Percentiles rank a stretch among this genome's conserved stretches.
These are phyloP conservation scores for Pyrgilauda ruficollis DNA, from an alignment of 2,113 vertebrate genomes.

Conservation along the genomic window DNA sequence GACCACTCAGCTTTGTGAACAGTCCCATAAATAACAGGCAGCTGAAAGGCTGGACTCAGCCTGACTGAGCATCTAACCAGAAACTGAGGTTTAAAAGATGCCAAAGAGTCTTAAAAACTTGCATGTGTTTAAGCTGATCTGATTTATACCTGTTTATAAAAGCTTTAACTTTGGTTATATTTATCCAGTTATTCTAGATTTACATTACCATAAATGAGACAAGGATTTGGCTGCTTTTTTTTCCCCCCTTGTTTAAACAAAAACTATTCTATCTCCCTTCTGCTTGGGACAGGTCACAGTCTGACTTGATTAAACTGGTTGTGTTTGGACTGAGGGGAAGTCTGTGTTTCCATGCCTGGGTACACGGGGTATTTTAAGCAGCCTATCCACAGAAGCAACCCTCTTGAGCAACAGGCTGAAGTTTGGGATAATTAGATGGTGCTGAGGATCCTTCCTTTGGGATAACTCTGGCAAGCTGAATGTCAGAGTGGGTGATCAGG, in stretches of 20 bases:
- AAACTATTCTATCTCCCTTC: neutral
- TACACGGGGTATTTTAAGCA: neutral
- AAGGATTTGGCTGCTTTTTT: neutral
- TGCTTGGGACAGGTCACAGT: neutral
- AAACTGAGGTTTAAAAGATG: neutral
- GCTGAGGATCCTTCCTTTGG: neutral
- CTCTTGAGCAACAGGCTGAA: neutral
- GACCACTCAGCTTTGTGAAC: neutral
- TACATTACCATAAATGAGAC: slow-evolving; percentile 16
- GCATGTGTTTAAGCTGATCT: neutral
- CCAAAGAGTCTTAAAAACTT: neutral
- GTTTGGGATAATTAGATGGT: neutral
- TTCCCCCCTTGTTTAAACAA: neutral
- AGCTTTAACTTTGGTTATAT: neutral
- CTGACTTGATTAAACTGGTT: slow-evolving; percentile 6
- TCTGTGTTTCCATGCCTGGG: neutral
- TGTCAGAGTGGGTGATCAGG: neutral
- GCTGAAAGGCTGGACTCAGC: neutral
- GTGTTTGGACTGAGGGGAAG: slow-evolving; percentile 3
- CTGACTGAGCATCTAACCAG: neutral
- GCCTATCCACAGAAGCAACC: neutral
- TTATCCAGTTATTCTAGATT: slow-evolving; percentile 28
- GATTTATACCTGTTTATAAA: slow-evolving; percentile 46
- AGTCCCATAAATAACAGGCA: neutral
- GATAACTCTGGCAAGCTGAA: neutral